Conservation (phyloP, 2,113 vertebrate genomes). For the Thinocorus orbignyianus region DNA sequence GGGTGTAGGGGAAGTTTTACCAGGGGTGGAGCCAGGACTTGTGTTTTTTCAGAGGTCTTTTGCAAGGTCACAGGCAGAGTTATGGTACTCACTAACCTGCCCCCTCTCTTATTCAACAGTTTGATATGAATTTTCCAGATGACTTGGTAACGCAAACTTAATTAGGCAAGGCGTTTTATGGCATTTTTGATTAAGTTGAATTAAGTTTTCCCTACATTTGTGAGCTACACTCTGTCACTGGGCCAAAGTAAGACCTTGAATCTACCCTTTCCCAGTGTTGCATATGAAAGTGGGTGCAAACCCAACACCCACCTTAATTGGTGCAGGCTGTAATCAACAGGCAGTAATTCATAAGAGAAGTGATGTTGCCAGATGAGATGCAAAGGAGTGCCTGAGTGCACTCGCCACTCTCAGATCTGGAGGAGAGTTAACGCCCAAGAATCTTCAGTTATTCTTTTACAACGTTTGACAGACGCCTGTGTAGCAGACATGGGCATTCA, state of each 20-base stretch:
- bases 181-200: background rate
- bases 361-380: background rate
- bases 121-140: conserved; percentile 10
- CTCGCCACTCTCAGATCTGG: background rate
- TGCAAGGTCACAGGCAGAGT: background rate
- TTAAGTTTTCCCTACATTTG: background rate
- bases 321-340: background rate
- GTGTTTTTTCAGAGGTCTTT: background rate
- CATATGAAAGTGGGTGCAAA: background rate
- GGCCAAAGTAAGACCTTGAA: background rate
- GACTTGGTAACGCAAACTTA: background rate
- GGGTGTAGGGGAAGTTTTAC: background rate
- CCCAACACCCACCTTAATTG: background rate
- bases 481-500: background rate
- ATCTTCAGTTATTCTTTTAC: background rate
- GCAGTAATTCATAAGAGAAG: background rate
- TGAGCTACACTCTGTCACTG: background rate
- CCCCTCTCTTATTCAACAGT: background rate
- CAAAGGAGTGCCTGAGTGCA: background rate
- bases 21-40: background rate
- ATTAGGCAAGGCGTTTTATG: background rate
- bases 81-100: background rate
- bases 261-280: background rate
- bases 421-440: background rate
- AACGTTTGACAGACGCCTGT: background rate